These are phyloP conservation scores for Gallirallus australis DNA, from an alignment of 2,797 vertebrate genomes.

Conservation along the genomic window DNA sequence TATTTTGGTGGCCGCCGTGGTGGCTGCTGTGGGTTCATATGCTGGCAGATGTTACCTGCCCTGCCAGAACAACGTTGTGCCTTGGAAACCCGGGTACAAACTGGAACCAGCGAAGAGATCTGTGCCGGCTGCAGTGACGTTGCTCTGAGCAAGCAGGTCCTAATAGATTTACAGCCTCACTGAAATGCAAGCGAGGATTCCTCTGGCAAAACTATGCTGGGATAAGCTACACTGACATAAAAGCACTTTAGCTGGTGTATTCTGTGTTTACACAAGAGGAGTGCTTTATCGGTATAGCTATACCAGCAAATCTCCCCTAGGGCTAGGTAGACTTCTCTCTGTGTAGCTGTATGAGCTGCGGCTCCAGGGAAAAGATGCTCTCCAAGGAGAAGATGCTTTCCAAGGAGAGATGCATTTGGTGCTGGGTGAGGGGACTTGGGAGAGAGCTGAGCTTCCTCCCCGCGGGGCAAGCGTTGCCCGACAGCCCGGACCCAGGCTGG, in stretches of 20 bases:
- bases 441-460: neutral
- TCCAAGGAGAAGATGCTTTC: neutral
- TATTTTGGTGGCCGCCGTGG: accelerated
- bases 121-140: neutral
- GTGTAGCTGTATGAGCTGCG: neutral
- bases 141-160: neutral
- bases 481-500: neutral
- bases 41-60: neutral
- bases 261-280: constrained; percentile 41
- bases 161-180: neutral
- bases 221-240: constrained; percentile 60
- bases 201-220: neutral
- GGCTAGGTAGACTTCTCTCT: neutral
- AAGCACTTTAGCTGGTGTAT: constrained; percentile 27
- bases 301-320: constrained; percentile 1
- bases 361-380: too few relatives aligned
- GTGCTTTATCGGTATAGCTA: constrained; percentile 11
- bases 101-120: accelerated
- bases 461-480: neutral
- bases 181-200: neutral
- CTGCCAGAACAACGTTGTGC: accelerated
- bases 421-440: accelerated
- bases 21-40: neutral
- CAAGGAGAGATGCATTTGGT: neutral
- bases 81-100: neutral